Conservation (phyloP, 2,797 vertebrate species). For the Delichon dasypus region DNA sequence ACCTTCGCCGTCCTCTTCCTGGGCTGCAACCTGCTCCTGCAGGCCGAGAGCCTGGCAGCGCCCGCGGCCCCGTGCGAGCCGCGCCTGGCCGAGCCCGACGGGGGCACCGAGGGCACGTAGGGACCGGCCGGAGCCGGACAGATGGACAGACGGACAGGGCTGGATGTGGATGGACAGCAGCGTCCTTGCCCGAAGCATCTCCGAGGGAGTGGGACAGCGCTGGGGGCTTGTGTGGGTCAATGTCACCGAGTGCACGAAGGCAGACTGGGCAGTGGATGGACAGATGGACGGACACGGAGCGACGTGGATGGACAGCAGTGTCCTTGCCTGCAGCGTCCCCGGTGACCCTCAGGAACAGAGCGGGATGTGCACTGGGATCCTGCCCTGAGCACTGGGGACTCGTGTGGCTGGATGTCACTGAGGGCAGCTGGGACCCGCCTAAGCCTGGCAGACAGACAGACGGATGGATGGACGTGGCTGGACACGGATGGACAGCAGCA, state of each 20-base stretch:
- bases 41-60: slow-evolving; percentile 88
- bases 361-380: neutral
- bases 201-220: rapidly evolving
- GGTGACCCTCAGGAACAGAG: neutral
- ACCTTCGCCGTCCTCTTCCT: slow-evolving; percentile 90
- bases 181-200: rapidly evolving
- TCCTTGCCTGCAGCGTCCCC: neutral
- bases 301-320: neutral
- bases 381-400: neutral
- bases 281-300: neutral
- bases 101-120: neutral
- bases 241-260: rapidly evolving
- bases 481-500: neutral
- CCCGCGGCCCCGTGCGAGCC: slow-evolving; percentile 58
- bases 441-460: rapidly evolving
- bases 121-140: neutral
- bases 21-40: slow-evolving; percentile 90
- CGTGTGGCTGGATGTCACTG: neutral
- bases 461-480: rapidly evolving
- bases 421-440: neutral
- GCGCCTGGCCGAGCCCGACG: neutral
- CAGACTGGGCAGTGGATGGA: too few relatives aligned
- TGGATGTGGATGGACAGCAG: neutral
- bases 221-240: neutral
- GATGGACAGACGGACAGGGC: rapidly evolving